Conservation (phyloP, 2,888 invertebrate genomes). For the Tipula confusa region DNA sequence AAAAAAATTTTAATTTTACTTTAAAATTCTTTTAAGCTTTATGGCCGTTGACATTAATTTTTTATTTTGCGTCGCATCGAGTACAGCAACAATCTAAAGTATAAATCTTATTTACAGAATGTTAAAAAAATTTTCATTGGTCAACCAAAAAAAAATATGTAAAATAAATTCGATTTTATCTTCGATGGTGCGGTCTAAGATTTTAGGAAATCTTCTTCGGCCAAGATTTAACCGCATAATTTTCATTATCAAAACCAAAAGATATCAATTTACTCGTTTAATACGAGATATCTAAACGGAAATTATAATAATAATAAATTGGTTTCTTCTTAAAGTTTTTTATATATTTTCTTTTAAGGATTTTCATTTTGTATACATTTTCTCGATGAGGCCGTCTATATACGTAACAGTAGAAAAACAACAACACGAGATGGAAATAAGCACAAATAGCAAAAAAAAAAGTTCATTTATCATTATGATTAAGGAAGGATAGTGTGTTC, state of each 20-base stretch:
- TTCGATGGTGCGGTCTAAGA: too few relatives aligned
- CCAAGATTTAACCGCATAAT: too few relatives aligned
- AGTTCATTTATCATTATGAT: not conserved
- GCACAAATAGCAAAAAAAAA: not conserved
- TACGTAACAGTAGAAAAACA: not conserved
- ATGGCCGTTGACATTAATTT: not conserved
- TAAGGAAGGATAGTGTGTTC: not conserved
- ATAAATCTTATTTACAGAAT: not conserved
- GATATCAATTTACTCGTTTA: not conserved
- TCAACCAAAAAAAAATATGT: not conserved
- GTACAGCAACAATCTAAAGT: not conserved
- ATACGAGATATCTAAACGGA: not conserved
- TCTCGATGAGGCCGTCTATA: not conserved
- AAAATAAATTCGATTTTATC: not conserved
- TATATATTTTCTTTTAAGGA: not conserved
- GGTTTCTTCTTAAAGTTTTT: not conserved
- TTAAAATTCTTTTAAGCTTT: not conserved
- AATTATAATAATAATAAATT: not conserved
- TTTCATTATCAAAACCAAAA: not conserved
- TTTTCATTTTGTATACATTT: not conserved
- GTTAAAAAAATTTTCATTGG: not conserved
- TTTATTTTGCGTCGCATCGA: not conserved
- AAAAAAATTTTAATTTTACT: not conserved
- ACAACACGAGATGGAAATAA: not conserved
- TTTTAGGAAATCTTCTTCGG: too few relatives aligned